Evolutionary conservation across 1,140 invertebrate species (phyloP).

Genomic region (Periplaneta americana): DNA sequence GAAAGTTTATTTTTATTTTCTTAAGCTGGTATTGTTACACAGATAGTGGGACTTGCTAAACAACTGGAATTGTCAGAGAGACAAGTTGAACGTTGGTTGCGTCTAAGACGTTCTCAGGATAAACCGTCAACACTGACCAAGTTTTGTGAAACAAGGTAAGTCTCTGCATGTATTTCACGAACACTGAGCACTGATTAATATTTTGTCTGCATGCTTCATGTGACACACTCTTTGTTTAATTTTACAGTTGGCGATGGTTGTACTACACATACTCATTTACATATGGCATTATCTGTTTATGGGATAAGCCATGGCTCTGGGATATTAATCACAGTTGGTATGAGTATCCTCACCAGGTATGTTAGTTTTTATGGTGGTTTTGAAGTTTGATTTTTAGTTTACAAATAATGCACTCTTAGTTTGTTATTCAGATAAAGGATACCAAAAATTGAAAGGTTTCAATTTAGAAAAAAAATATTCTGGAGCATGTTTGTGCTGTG

Average conservation of each 20-base stretch:
- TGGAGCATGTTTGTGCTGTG: too few relatives aligned
- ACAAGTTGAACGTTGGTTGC: slow-evolving; percentile 86
- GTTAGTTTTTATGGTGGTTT: too few relatives aligned
- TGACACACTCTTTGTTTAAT: background rate
- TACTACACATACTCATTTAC: slow-evolving; percentile 83
- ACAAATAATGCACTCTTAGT: too few relatives aligned
- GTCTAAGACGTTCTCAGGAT: slow-evolving; percentile 72
- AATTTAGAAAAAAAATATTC: too few relatives aligned
- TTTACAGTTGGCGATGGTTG: slow-evolving; percentile 71
- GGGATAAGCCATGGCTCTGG: slow-evolving; percentile 94
- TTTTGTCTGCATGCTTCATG: background rate
- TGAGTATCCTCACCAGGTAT: slow-evolving; percentile 51
- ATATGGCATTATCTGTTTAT: slow-evolving; percentile 77
- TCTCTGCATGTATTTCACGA: background rate
- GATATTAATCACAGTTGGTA: slow-evolving; percentile 89
- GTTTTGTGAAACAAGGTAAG: slow-evolving; percentile 70
- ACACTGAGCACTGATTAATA: background rate
- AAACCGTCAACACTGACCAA: slow-evolving; percentile 86
- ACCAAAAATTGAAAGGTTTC: too few relatives aligned
- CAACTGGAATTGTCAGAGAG: slow-evolving; percentile 82
- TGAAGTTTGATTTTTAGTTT: too few relatives aligned
- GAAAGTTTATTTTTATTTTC: too few relatives aligned
- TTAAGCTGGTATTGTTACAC: background rate
- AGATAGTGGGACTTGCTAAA: slow-evolving; percentile 56
- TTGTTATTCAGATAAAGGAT: too few relatives aligned